Conservation (phyloP, 2,888 invertebrate species). For the Rhingia campestris region DNA sequence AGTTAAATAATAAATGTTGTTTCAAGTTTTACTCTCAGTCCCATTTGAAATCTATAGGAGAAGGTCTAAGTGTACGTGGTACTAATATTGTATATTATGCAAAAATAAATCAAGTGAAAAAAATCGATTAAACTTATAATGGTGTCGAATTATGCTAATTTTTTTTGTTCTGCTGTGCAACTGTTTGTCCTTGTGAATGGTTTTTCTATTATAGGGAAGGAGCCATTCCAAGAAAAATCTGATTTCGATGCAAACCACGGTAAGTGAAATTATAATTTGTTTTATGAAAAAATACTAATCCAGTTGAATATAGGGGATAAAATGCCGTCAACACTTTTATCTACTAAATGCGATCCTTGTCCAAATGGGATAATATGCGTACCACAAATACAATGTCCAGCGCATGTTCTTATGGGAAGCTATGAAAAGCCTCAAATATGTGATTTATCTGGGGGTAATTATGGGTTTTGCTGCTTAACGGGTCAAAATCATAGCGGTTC, state of each 20-base stretch:
- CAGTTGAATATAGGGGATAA: background rate
- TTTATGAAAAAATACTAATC: background rate
- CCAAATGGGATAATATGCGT: constrained; percentile 84
- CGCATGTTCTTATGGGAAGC: constrained; percentile 83
- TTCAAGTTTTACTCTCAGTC: background rate
- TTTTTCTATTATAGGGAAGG: constrained; percentile 35
- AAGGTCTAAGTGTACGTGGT: too few species aligned
- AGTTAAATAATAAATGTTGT: background rate
- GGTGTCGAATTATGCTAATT: constrained; percentile 20
- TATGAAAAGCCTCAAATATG: constrained; percentile 83
- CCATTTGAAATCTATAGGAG: background rate
- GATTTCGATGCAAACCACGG: constrained; percentile 3
- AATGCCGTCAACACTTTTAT: constrained; percentile 32
- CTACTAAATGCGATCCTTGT: constrained; percentile 81
- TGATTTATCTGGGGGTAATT: constrained; percentile 83
- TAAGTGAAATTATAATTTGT: background rate
- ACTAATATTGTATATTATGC: too few species aligned
- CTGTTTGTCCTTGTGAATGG: background rate
- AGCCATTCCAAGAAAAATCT: background rate
- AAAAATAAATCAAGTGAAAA: background rate
- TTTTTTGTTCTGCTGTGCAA: constrained; percentile 25
- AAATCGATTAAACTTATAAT: constrained; percentile 1
- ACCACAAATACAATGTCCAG: constrained; percentile 87
- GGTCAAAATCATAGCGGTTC: constrained; percentile 85
- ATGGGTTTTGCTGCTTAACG: constrained; percentile 86